A percentile compares a stretch with the other conserved stretches of the same genome.
Evolutionary conservation across 2,797 vertebrate species (phyloP).

Genomic region (Gymnodraco acuticeps): DNA sequence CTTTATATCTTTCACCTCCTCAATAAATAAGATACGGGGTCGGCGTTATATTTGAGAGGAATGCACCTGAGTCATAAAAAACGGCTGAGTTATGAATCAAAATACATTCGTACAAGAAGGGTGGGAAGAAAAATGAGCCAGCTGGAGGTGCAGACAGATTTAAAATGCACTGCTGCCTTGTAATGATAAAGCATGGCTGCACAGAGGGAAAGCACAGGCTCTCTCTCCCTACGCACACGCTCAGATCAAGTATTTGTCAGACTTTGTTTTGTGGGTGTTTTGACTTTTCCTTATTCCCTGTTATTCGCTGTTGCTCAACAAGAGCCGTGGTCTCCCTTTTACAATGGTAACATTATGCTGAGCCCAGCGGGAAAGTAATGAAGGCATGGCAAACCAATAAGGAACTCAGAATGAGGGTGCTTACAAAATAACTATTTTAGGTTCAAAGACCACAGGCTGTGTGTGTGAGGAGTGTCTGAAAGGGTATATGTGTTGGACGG

Average conservation of each 20-base stretch:
- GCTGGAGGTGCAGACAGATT: slow-evolving; percentile 52
- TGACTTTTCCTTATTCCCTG: slow-evolving; percentile 54
- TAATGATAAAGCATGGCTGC: slow-evolving; percentile 67
- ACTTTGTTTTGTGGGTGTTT: slow-evolving; percentile 55
- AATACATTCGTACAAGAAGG: slow-evolving; percentile 56
- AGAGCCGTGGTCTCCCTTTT: slow-evolving; percentile 33
- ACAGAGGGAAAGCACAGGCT: slow-evolving; percentile 23
- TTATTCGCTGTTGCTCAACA: slow-evolving; percentile 65
- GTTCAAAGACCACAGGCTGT: slow-evolving; percentile 52
- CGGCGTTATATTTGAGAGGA: slow-evolving; percentile 71
- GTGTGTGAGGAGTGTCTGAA: slow-evolving; percentile 31
- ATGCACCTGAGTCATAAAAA: slow-evolving; percentile 69
- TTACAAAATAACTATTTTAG: slow-evolving; percentile 63
- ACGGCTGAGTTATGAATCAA: slow-evolving; percentile 69
- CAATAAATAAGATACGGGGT: slow-evolving; percentile 75
- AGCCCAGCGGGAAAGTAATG: slow-evolving; percentile 69
- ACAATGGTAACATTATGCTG: slow-evolving; percentile 60
- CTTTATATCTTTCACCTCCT: slow-evolving; percentile 66
- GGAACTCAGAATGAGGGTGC: slow-evolving; percentile 51
- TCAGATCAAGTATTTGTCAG: slow-evolving; percentile 65
- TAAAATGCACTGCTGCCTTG: slow-evolving; percentile 63
- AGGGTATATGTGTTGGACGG: slow-evolving; percentile 31
- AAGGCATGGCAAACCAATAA: slow-evolving; percentile 60
- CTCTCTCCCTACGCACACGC: slow-evolving; percentile 1
- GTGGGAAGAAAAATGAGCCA: slow-evolving; percentile 55